A percentile compares a stretch with the other conserved stretches of the same genome.
Evolutionary conservation across 2,888 invertebrate genomes (phyloP).

Genomic region (Trilocha varians): DNA sequence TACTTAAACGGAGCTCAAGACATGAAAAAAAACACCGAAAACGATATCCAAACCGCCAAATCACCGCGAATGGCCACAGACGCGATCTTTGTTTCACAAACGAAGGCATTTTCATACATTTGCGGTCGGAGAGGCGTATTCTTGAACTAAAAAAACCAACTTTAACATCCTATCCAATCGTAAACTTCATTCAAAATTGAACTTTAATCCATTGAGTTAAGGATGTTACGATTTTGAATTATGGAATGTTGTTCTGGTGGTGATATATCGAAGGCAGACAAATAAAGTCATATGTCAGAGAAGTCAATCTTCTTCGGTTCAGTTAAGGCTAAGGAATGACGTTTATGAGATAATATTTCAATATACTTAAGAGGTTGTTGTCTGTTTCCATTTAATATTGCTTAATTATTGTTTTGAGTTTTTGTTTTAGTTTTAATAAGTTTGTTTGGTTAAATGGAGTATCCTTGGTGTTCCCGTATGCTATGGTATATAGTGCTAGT

Average conservation of each 20-base stretch:
- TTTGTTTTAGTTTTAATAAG: neutral
- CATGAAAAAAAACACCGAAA: constrained; percentile 18
- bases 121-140: constrained; percentile 51
- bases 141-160: constrained; percentile 23
- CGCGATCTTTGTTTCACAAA: constrained; percentile 61
- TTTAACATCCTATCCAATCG: neutral
- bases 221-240: neutral
- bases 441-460: neutral
- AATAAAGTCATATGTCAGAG: constrained; percentile 67
- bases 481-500: too few species aligned
- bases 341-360: constrained; percentile 69
- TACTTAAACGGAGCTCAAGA: neutral
- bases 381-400: constrained; percentile 31
- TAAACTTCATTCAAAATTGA: constrained; percentile 10
- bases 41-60: constrained; percentile 47
- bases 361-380: constrained; percentile 63
- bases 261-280: constrained; percentile 63
- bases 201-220: constrained; percentile 14
- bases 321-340: constrained; percentile 55
- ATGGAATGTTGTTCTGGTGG: constrained; percentile 24
- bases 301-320: constrained; percentile 51
- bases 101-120: constrained; percentile 54
- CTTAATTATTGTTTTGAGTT: neutral
- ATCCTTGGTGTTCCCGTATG: too few species aligned
- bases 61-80: constrained; percentile 48